Percentiles rank a stretch among this genome's conserved stretches.
phyloP scores from a whole-genome alignment of 2,113 vertebrate species.

The Thalassoma bifasciatum region DNA sequence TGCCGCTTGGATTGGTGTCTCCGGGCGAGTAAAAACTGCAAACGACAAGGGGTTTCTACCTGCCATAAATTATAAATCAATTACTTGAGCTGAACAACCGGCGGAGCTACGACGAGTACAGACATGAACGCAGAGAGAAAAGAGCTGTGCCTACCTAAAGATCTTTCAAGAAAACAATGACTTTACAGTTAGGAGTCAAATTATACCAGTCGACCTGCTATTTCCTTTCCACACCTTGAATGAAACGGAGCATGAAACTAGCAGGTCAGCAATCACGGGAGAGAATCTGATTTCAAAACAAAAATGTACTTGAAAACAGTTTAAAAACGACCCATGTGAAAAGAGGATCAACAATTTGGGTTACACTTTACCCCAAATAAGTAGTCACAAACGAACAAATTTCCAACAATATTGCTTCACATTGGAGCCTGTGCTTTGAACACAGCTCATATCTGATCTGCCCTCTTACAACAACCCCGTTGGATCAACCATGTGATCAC shows the following conservation, averaged over 20 bases:
- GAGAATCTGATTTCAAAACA: no score
- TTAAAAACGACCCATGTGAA: no score
- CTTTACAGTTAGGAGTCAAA: slow-evolving; percentile 1
- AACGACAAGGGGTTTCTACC: slow-evolving; percentile 6
- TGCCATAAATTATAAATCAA: slow-evolving; percentile 52
- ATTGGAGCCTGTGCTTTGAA: no score
- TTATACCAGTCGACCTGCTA: slow-evolving; percentile 19
- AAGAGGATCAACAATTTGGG: no score
- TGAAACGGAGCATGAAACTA: background rate
- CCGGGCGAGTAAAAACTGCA: slow-evolving; percentile 43
- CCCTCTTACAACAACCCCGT: no score
- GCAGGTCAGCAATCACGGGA: background rate
- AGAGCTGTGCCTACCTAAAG: slow-evolving; percentile 3
- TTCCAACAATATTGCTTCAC: no score
- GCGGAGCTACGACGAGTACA: slow-evolving; percentile 48
- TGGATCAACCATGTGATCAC: no score
- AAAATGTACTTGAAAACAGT: no score
- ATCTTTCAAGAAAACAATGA: background rate
- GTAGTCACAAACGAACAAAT: no score
- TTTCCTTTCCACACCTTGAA: slow-evolving; percentile 41
- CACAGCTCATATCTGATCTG: no score
- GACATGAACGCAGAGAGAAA: slow-evolving; percentile 15
- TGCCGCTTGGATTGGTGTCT: slow-evolving; percentile 24
- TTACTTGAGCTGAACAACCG: slow-evolving; percentile 41
- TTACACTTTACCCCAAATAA: no score